phyloP scores from a whole-genome alignment of 2,888 invertebrate species.

The Drosophila kuntzei region DNA sequence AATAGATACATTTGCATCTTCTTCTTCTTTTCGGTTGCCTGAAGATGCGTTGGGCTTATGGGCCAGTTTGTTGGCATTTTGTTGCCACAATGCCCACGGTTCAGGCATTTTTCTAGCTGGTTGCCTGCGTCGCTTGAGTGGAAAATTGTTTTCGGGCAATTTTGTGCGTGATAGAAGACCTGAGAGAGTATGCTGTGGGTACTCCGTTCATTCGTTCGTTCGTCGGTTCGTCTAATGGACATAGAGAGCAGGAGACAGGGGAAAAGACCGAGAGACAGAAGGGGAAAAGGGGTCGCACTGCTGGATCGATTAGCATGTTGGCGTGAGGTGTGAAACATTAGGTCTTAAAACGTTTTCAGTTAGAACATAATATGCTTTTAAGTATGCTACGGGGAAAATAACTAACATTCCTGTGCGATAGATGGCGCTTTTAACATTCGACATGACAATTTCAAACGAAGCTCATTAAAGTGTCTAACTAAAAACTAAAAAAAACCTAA shows the following conservation, averaged over 20 bases:
- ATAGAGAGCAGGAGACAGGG: neutral
- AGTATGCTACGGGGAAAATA: constrained; percentile 29
- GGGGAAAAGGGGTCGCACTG: too few species aligned
- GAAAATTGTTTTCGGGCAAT: constrained; percentile 77
- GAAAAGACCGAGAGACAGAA: too few species aligned
- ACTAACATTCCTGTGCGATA: constrained; percentile 13
- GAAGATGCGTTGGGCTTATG: constrained; percentile 62
- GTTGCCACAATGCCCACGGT: constrained; percentile 45
- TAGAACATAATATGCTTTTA: constrained; percentile 50
- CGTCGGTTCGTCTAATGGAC: constrained; percentile 5
- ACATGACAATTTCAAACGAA: constrained; percentile 4
- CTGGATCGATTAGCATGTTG: constrained; percentile 55
- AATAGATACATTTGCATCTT: constrained; percentile 78
- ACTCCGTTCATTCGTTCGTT: constrained; percentile 20
- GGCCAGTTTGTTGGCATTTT: constrained; percentile 64
- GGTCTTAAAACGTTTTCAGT: constrained; percentile 60
- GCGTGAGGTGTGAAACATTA: constrained; percentile 60
- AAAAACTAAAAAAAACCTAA: neutral
- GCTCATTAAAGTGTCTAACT: constrained; percentile 5
- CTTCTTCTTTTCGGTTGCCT: neutral
- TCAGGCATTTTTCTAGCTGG: constrained; percentile 75
- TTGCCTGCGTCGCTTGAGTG: constrained; percentile 73
- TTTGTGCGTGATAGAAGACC: constrained; percentile 54
- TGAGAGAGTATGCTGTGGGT: constrained; percentile 62
- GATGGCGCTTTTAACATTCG: constrained; percentile 28